A percentile compares a stretch with the other conserved stretches of the same genome.
These are phyloP conservation scores for Eunapius fragilis DNA, from an alignment of 37 sponge, comb jelly and placozoan genomes.

Conservation along the genomic window DNA sequence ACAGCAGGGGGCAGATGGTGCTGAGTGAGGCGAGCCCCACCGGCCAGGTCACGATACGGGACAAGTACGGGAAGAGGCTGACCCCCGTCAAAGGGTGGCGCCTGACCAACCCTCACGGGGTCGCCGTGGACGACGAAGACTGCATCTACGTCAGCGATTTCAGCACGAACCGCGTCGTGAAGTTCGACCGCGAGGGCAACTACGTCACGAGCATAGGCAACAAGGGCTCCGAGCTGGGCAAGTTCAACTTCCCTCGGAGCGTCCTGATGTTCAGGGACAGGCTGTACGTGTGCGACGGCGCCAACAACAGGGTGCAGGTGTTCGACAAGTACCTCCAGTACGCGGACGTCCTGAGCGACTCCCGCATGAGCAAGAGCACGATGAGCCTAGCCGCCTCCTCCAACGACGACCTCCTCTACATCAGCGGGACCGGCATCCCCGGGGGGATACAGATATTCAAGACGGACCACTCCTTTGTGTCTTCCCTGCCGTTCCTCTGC, in stretches of 20 bases:
- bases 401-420: neutral
- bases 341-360: neutral
- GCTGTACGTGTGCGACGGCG: neutral
- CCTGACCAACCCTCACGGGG: neutral
- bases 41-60: neutral
- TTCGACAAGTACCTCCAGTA: neutral
- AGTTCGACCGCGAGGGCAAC: neutral
- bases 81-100: neutral
- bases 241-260: neutral
- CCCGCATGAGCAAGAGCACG: neutral
- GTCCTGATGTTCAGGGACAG: neutral
- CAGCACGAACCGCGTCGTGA: neutral
- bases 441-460: neutral
- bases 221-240: neutral
- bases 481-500: neutral
- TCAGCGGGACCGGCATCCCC: neutral
- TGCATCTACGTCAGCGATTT: neutral
- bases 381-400: neutral
- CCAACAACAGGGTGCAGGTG: conserved; percentile 2
- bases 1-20: neutral
- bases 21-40: neutral
- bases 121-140: neutral
- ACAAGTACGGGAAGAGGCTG: neutral
- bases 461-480: neutral
- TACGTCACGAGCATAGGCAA: neutral